Conservation (phyloP, 2,113 vertebrate genomes). For the Hiodon tergisus region DNA sequence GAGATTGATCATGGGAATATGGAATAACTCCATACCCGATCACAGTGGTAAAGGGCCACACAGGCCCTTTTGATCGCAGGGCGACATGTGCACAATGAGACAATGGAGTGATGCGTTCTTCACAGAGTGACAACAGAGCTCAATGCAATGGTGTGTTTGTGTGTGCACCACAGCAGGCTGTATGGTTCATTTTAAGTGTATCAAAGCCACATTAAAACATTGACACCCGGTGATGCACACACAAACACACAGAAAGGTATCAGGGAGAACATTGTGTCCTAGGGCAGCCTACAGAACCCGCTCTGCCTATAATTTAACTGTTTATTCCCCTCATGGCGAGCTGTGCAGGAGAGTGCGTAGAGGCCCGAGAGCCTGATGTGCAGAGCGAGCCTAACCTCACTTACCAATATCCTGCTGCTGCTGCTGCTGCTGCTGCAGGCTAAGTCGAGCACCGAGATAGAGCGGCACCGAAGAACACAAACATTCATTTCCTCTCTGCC, state of each 20-base stretch:
- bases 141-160: too few relatives aligned
- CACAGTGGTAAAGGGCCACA: too few relatives aligned
- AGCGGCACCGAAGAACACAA: conserved; percentile 25
- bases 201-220: too few relatives aligned
- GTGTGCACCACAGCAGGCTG: too few relatives aligned
- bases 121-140: too few relatives aligned
- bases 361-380: not conserved
- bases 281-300: too few relatives aligned
- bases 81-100: not conserved
- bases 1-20: too few relatives aligned
- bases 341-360: not conserved
- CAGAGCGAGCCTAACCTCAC: not conserved
- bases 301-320: not conserved
- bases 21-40: too few relatives aligned
- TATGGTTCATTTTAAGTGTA: too few relatives aligned
- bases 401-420: conserved; percentile 18
- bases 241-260: not conserved
- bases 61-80: not conserved
- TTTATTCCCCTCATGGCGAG: not conserved
- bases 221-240: too few relatives aligned
- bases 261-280: not conserved
- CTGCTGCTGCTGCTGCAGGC: not conserved
- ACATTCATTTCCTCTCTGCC: conserved; percentile 32
- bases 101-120: not conserved
- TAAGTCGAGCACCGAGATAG: not conserved